phyloP scores from a whole-genome alignment of 2,113 vertebrate genomes.

The Meles meles region DNA sequence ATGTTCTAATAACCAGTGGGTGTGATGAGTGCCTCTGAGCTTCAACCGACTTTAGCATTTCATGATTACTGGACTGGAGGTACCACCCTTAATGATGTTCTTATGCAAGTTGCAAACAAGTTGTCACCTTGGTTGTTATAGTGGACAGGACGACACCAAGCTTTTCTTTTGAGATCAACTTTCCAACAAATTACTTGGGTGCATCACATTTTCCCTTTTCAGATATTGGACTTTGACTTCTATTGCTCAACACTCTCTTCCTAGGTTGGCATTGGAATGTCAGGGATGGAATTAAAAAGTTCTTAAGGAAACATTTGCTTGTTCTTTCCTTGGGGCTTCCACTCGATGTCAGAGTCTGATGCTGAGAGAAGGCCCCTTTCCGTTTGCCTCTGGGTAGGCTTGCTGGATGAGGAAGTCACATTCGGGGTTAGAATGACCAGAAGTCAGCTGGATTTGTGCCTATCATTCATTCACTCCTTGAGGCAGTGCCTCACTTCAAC shows the following conservation, averaged over 20 bases:
- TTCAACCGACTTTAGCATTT: conserved; percentile 3
- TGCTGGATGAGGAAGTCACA: not conserved
- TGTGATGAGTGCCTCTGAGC: conserved; percentile 29
- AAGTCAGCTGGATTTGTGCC: not conserved
- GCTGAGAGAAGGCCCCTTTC: not conserved
- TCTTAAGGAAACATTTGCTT: not conserved
- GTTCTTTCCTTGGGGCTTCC: not conserved
- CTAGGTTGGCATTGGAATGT: not conserved
- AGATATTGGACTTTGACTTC: not conserved
- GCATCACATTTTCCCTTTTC: not conserved
- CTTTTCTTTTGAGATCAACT: not conserved
- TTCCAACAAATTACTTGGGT: not conserved
- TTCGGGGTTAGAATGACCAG: not conserved
- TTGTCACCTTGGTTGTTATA: not conserved
- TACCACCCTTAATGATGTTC: not conserved
- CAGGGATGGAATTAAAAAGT: not conserved
- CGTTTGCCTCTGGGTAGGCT: not conserved
- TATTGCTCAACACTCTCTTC: not conserved
- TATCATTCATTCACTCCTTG: not conserved
- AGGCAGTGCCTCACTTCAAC: rapidly evolving
- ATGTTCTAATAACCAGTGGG: conserved; percentile 35
- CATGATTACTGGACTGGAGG: not conserved
- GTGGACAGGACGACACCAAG: not conserved
- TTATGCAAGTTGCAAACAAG: conserved; percentile 48
- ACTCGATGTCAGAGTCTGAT: rapidly evolving